Evolutionary conservation across 2,797 vertebrate genomes (phyloP).

Genomic region (Myripristis jacobus): DNA sequence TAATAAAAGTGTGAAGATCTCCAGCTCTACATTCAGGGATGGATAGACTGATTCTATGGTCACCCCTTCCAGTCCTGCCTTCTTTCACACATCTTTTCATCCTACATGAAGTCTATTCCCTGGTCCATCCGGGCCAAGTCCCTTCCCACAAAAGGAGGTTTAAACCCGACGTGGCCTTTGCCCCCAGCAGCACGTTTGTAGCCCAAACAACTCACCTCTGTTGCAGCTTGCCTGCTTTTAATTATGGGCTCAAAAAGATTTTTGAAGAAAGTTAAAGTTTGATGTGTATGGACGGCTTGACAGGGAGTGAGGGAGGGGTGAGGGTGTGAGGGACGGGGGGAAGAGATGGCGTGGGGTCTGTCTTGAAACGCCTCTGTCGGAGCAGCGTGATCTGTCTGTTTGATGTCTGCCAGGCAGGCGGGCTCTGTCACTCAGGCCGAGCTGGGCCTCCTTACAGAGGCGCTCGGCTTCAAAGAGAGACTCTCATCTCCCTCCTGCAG

Average conservation of each 20-base stretch:
- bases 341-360: background rate
- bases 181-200: conserved; percentile 72
- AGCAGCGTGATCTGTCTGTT: conserved; percentile 57
- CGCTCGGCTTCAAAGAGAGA: conserved; percentile 70
- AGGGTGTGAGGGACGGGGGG: conserved; percentile 17
- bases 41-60: background rate
- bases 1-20: background rate
- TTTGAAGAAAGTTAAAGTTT: conserved; percentile 49
- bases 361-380: conserved; percentile 37
- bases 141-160: conserved; percentile 52
- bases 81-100: conserved; percentile 35
- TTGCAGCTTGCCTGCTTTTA: conserved; percentile 71
- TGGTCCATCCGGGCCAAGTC: conserved; percentile 38
- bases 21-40: too few relatives aligned
- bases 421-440: conserved; percentile 63
- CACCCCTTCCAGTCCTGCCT: background rate
- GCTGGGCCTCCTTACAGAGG: conserved; percentile 57
- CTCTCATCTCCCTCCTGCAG: conserved; percentile 67
- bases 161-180: conserved; percentile 66
- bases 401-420: conserved; percentile 66
- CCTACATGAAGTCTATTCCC: conserved; percentile 7
- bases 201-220: conserved; percentile 76
- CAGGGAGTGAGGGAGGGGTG: conserved; percentile 14
- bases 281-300: conserved; percentile 56
- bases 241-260: conserved; percentile 67